Percentiles rank a stretch among this genome's conserved stretches.
phyloP scores from a whole-genome alignment of 1,140 invertebrate species.

The Homalodisca vitripennis region DNA sequence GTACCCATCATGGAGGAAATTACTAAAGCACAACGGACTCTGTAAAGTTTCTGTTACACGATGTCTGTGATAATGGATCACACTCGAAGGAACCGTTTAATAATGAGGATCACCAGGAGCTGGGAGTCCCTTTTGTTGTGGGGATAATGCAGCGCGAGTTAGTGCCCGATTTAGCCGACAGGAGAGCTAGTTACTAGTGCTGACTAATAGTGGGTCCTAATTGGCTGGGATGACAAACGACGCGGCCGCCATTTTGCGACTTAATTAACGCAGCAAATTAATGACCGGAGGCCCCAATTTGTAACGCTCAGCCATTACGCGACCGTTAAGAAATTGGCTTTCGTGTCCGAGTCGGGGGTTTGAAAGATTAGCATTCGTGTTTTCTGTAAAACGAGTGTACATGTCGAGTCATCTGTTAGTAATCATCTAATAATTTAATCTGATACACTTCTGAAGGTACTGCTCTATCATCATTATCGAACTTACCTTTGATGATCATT shows the following conservation, averaged over 20 bases:
- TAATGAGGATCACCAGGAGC: slow-evolving; percentile 9
- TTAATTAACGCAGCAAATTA: slow-evolving; percentile 24
- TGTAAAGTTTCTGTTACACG: too few relatives aligned
- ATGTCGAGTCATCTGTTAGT: too few relatives aligned
- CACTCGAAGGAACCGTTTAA: slow-evolving; percentile 5
- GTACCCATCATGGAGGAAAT: too few relatives aligned
- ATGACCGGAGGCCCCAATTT: slow-evolving; percentile 18
- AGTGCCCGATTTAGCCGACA: slow-evolving; percentile 18
- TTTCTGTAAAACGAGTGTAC: too few relatives aligned
- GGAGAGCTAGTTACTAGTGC: slow-evolving; percentile 8
- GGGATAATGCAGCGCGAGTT: slow-evolving; percentile 3
- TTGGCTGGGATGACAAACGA: slow-evolving; percentile 23
- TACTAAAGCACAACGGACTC: too few relatives aligned
- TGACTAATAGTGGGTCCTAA: slow-evolving; percentile 16
- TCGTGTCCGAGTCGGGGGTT: too few relatives aligned
- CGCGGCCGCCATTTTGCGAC: slow-evolving; percentile 18
- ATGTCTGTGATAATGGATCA: too few relatives aligned
- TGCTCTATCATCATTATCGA: too few relatives aligned
- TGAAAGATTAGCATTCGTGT: too few relatives aligned
- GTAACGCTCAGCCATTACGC: slow-evolving; percentile 13
- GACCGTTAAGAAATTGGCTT: slow-evolving; percentile 5
- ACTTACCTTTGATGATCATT: too few relatives aligned
- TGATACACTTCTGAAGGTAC: too few relatives aligned
- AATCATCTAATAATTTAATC: too few relatives aligned
- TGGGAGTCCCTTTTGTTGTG: slow-evolving; percentile 1